Base-by-base conservation (phyloP, 23 tunicate species). In the Halocynthia roretzi region DNA sequence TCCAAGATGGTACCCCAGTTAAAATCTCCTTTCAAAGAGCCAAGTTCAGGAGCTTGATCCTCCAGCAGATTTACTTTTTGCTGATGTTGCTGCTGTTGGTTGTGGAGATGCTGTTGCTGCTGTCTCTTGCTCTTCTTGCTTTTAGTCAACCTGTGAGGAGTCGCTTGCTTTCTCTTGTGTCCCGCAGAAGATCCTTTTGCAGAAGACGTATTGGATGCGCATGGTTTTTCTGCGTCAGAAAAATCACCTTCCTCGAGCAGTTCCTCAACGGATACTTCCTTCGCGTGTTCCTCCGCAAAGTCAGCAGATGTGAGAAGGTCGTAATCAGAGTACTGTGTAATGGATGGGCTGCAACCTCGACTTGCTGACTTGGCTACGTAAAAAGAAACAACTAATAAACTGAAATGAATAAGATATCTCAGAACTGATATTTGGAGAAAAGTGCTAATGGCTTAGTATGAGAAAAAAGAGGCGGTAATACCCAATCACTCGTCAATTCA, bases 21-120 rank as follows among this genome's bases (percentile, higher is more conserved):
- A 76, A 86, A 92, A 58, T 92, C 98, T 10, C 98, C 98, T 75
- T 92, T 92, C 50, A 92, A 81, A 6, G 92, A 92, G 7, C 98
- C 98, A 11, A 92, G 82, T 54, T 92, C 98, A 6, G 98, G 92
- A 6, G 98, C 98, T 79, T 92, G 84, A 48, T 74, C 78, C 20
- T 53, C 78, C 44, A 74, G 56, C 20, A 54, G 56, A 54, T 74
- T 74, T 0, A 65, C 31, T 15, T 65, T 65, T 15, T 15, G 48
- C n/a, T 22, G 19, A 2, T 74, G n/a, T 11, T 54, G 56, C 11
- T 12, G 17, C 14, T 49, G 76, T 49, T 44, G 56, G 15, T 40
- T 9, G 20, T 53, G 62, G 4, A 31, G 44, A 31, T 31, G 44
- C 23, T 74, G 78, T 53, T 74, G 55, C 21, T 50, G 50, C 14